A percentile compares a stretch with the other conserved stretches of the same genome.
Evolutionary conservation across 2,113 vertebrate species (phyloP).

Genomic region (Dasypus novemcinctus): DNA sequence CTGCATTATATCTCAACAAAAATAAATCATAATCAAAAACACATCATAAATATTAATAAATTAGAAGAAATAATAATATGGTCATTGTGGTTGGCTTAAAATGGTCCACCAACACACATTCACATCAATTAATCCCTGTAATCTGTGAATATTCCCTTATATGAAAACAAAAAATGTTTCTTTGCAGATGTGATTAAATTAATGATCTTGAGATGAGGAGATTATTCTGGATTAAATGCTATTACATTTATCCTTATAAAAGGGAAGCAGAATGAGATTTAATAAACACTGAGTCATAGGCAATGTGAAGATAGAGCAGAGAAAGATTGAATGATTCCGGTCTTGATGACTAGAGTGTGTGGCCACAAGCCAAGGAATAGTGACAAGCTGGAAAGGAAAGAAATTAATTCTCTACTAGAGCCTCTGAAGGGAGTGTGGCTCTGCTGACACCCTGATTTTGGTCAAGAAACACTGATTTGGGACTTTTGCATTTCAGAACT

Average conservation of each 20-base stretch:
- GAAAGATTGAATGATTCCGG: too few relatives aligned
- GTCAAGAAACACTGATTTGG: background rate
- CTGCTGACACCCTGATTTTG: background rate
- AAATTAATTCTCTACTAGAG: background rate
- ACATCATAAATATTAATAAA: background rate
- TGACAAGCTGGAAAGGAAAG: background rate
- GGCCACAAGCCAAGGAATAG: background rate
- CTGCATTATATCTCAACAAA: background rate
- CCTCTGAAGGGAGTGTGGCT: background rate
- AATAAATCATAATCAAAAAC: background rate
- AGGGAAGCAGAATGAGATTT: background rate
- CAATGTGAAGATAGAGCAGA: background rate
- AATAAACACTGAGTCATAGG: background rate
- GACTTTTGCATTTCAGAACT: background rate
- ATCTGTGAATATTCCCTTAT: background rate
- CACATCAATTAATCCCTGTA: background rate
- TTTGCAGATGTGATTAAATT: background rate
- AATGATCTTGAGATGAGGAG: background rate
- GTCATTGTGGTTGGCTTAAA: background rate
- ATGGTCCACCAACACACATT: background rate
- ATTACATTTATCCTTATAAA: background rate
- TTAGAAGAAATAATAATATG: background rate
- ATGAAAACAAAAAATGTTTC: background rate
- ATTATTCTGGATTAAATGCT: background rate
- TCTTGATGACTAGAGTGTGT: background rate